Conservation (phyloP, 2,797 vertebrate genomes). For the Xiphophorus birchmanni region DNA sequence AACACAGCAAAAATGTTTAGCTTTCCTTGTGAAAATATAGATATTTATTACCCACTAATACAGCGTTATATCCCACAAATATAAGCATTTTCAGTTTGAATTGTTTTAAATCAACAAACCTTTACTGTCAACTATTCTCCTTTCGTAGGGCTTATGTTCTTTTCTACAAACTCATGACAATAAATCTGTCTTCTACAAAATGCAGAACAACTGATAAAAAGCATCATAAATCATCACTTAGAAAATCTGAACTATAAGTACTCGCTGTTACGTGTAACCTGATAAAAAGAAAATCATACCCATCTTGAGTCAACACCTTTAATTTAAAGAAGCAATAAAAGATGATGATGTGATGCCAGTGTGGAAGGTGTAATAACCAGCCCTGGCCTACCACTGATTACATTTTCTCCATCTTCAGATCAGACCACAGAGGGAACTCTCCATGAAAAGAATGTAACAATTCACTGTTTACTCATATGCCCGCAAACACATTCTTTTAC, state of each 20-base stretch:
- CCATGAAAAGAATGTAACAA: not conserved
- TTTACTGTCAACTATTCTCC: not conserved
- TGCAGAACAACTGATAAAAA: not conserved
- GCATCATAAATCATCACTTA: not conserved
- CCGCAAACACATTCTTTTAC: slow-evolving; percentile 6
- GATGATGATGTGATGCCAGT: not conserved
- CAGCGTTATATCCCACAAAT: not conserved
- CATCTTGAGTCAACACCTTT: not conserved
- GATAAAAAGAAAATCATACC: not conserved
- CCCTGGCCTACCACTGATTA: not conserved
- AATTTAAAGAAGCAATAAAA: not conserved
- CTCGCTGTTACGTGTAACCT: not conserved
- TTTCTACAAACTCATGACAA: not conserved
- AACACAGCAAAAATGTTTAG: not conserved
- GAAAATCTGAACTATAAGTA: not conserved
- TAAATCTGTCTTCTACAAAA: not conserved
- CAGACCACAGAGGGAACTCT: slow-evolving; percentile 12
- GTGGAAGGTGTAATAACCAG: not conserved
- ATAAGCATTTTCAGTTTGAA: not conserved
- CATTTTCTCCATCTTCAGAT: slow-evolving; percentile 28
- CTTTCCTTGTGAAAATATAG: not conserved
- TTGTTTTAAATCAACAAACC: not conserved
- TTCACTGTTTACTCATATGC: slow-evolving; percentile 14
- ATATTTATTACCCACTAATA: not conserved
- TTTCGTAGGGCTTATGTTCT: not conserved